phyloP scores from a whole-genome alignment of 2,113 vertebrate genomes.

The Tupaia tana region DNA sequence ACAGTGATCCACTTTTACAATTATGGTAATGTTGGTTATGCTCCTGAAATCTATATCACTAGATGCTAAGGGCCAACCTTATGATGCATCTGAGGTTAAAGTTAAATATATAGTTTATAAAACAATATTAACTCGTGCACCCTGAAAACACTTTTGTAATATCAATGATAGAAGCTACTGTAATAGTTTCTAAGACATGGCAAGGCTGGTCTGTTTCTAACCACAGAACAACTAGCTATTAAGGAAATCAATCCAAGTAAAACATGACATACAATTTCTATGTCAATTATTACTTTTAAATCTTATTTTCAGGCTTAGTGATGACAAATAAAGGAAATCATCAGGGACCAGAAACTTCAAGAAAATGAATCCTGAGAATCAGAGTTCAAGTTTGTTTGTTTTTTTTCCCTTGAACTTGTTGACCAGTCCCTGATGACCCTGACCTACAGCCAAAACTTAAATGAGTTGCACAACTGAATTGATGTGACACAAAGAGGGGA shows the following conservation, averaged over 20 bases:
- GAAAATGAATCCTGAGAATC: background rate
- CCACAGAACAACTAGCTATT: background rate
- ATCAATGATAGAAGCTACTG: background rate
- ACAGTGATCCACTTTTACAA: background rate
- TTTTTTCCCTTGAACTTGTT: background rate
- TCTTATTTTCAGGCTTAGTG: background rate
- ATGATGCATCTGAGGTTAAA: background rate
- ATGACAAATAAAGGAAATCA: background rate
- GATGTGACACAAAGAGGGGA: background rate
- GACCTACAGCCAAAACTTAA: background rate
- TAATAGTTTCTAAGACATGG: background rate
- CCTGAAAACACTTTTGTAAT: background rate
- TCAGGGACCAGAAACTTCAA: background rate
- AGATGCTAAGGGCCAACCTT: background rate
- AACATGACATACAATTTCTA: background rate
- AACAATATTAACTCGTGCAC: background rate
- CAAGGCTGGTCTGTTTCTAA: background rate
- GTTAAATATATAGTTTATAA: background rate
- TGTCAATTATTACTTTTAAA: background rate
- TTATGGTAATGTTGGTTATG: background rate
- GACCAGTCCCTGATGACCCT: background rate
- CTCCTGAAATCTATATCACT: background rate
- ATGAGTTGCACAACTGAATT: background rate
- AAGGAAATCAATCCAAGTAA: background rate
- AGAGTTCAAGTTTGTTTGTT: background rate